These are phyloP conservation scores for Potamilus streckersoni DNA, from an alignment of 1,140 invertebrate genomes.

Conservation along the genomic window DNA sequence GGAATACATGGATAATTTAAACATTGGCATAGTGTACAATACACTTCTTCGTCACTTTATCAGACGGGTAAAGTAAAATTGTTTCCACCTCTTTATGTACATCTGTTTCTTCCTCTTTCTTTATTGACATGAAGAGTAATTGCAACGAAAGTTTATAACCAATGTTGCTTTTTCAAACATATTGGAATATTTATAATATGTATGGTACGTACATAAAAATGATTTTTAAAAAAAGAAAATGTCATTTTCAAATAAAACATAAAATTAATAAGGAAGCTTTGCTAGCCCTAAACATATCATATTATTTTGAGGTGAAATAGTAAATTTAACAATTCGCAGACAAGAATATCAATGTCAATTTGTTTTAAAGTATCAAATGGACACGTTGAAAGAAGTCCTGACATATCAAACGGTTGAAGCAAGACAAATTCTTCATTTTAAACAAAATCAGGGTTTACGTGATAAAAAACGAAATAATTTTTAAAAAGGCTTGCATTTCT, in stretches of 20 bases:
- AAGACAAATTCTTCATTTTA: background rate
- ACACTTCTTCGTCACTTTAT: conserved; percentile 27
- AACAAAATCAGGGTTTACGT: background rate
- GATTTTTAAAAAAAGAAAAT: too few relatives aligned
- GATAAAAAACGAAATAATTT: too few relatives aligned
- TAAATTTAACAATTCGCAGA: background rate
- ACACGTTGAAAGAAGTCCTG: background rate
- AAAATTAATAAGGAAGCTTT: background rate
- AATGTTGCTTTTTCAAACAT: too few relatives aligned
- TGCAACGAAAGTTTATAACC: too few relatives aligned
- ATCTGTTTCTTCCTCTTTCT: background rate
- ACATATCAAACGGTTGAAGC: background rate
- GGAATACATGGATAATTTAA: conserved; percentile 34
- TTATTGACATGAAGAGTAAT: background rate
- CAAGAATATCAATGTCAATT: background rate
- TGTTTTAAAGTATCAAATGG: background rate
- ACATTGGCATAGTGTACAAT: conserved; percentile 32
- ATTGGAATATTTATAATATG: too few relatives aligned
- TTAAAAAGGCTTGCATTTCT: background rate
- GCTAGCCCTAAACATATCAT: background rate
- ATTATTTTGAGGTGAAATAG: background rate
- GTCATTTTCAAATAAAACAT: background rate
- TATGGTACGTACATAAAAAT: too few relatives aligned
- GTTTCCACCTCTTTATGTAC: background rate
- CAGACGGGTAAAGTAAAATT: conserved; percentile 10